A percentile compares a stretch with the other conserved stretches of the same genome.
These are phyloP conservation scores for Pangasius djambal DNA, from an alignment of 2,797 vertebrate species.

Conservation along the genomic window DNA sequence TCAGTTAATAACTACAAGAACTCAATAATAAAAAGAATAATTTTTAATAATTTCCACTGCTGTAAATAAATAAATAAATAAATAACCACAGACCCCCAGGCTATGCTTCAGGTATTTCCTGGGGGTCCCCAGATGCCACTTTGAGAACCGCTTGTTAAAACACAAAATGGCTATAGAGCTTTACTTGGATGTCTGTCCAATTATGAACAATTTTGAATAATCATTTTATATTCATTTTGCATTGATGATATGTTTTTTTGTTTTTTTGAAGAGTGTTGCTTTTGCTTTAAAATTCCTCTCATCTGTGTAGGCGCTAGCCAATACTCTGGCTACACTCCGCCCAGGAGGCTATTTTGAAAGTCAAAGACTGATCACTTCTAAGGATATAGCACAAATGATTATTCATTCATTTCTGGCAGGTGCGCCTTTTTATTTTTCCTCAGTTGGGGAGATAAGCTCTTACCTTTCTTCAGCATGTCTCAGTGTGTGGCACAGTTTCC, in stretches of 20 bases:
- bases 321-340: neutral
- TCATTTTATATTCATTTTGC: neutral
- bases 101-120: neutral
- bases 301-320: neutral
- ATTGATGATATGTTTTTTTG: neutral
- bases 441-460: neutral
- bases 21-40: neutral
- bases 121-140: neutral
- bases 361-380: neutral
- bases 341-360: neutral
- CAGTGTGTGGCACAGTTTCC: conserved; percentile 73
- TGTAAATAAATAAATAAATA: neutral
- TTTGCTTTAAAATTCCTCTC: conserved; percentile 3
- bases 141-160: neutral
- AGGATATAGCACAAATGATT: conserved; percentile 35
- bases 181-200: neutral
- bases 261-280: neutral
- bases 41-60: neutral
- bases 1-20: neutral
- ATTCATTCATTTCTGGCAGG: conserved; percentile 15
- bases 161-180: neutral
- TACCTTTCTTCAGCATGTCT: conserved; percentile 51
- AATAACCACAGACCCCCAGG: neutral
- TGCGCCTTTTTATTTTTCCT: conserved; percentile 9
- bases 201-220: neutral